phyloP scores from a whole-genome alignment of 1,140 invertebrate genomes.

The Nebria ingens region DNA sequence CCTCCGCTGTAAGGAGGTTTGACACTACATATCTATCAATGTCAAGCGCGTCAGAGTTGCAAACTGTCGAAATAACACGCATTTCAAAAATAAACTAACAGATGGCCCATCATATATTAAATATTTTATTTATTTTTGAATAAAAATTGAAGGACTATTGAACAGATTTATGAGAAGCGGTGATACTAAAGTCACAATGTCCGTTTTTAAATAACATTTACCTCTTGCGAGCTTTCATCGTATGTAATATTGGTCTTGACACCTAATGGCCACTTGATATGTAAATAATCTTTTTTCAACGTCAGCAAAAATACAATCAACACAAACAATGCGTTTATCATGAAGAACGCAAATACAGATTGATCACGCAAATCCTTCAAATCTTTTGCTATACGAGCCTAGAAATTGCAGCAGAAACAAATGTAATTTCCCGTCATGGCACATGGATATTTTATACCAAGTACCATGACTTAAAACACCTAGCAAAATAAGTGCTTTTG shows the following conservation, averaged over 20 bases:
- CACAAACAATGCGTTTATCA: constrained; percentile 96
- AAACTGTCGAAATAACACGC: too few species aligned
- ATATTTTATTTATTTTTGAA: too few species aligned
- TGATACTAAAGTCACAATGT: not conserved
- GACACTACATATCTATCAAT: too few species aligned
- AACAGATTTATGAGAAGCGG: not conserved
- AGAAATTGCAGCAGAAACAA: constrained; percentile 34
- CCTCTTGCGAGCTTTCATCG: constrained; percentile 77
- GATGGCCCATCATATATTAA: not conserved
- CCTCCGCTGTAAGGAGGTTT: too few species aligned
- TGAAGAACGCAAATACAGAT: constrained; percentile 93
- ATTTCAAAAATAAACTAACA: not conserved
- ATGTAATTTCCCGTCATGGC: constrained; percentile 12
- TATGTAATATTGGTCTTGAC: constrained; percentile 89
- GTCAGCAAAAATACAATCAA: constrained; percentile 95
- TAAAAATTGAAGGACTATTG: too few species aligned
- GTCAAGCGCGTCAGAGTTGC: too few species aligned
- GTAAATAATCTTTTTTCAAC: constrained; percentile 88
- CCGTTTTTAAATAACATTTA: constrained; percentile 46
- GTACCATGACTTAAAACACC: not conserved
- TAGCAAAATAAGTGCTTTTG: too few species aligned
- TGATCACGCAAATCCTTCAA: constrained; percentile 87
- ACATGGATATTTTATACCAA: not conserved
- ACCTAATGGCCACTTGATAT: constrained; percentile 88
- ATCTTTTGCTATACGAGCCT: constrained; percentile 81